phyloP scores from a whole-genome alignment of 2,113 vertebrate species.

The Anser cygnoides region DNA sequence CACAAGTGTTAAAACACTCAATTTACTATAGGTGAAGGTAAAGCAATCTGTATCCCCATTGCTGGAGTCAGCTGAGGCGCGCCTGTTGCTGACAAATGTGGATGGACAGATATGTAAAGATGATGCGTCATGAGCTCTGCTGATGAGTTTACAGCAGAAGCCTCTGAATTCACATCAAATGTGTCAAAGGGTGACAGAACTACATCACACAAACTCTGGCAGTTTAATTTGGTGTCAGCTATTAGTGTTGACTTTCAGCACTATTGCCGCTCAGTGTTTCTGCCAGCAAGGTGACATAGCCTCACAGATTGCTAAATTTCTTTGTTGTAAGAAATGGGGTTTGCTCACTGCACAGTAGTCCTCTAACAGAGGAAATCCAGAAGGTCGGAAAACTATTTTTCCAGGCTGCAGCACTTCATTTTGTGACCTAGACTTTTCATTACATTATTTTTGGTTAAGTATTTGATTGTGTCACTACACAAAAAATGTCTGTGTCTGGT shows the following conservation, averaged over 20 bases:
- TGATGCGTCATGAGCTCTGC: slow-evolving; percentile 71
- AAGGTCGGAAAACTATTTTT: slow-evolving; percentile 51
- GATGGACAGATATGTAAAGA: slow-evolving; percentile 77
- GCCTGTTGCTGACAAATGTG: slow-evolving; percentile 68
- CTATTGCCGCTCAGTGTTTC: slow-evolving; percentile 69
- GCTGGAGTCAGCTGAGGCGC: slow-evolving; percentile 40
- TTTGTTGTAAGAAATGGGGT: slow-evolving; percentile 69
- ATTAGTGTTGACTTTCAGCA: slow-evolving; percentile 76
- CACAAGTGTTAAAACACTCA: slow-evolving; percentile 55
- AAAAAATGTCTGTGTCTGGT: neutral
- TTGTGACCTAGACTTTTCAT: slow-evolving; percentile 45
- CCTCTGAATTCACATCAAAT: slow-evolving; percentile 70
- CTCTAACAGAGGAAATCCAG: slow-evolving; percentile 48
- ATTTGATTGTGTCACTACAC: slow-evolving; percentile 14
- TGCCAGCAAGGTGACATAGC: slow-evolving; percentile 76
- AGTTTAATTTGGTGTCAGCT: slow-evolving; percentile 79
- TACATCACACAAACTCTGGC: slow-evolving; percentile 73
- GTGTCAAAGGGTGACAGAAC: slow-evolving; percentile 75
- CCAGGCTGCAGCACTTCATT: slow-evolving; percentile 2
- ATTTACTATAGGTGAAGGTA: slow-evolving; percentile 40
- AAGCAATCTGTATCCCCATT: slow-evolving; percentile 66
- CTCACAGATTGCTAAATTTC: slow-evolving; percentile 69
- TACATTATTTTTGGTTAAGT: slow-evolving; percentile 53
- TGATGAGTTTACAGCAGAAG: slow-evolving; percentile 74
- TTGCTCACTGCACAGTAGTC: slow-evolving; percentile 50